Conservation (phyloP, 2,797 vertebrate genomes). For the Diglossa cyanea region DNA sequence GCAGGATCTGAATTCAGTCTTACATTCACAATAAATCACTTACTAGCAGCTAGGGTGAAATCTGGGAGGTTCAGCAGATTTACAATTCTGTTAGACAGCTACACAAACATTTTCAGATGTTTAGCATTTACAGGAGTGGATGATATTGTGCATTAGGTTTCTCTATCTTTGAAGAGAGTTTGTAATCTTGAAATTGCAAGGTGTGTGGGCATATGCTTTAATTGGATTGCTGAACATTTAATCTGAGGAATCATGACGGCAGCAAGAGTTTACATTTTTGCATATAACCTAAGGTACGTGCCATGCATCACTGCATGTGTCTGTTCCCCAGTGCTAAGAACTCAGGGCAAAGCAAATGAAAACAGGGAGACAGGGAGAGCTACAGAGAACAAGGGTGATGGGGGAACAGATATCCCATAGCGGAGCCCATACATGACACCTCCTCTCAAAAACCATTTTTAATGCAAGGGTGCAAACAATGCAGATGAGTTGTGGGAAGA, state of each 20-base stretch:
- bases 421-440: too few relatives aligned
- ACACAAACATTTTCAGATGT: not conserved
- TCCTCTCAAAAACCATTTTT: not conserved
- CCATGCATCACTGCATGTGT: fast-evolving
- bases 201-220: not conserved
- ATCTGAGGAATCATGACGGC: not conserved
- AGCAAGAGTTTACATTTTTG: not conserved
- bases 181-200: not conserved
- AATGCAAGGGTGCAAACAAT: not conserved
- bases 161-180: not conserved
- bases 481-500: not conserved
- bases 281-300: not conserved
- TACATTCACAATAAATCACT: not conserved
- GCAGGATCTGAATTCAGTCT: not conserved
- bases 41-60: not conserved
- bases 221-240: not conserved
- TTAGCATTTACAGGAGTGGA: not conserved
- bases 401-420: fast-evolving
- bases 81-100: not conserved
- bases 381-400: not conserved
- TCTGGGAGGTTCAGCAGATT: not conserved
- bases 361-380: not conserved
- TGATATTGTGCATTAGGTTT: not conserved
- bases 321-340: not conserved
- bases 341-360: not conserved